Conservation (phyloP, 1,140 invertebrate genomes). For the Conopomorpha cramerella region DNA sequence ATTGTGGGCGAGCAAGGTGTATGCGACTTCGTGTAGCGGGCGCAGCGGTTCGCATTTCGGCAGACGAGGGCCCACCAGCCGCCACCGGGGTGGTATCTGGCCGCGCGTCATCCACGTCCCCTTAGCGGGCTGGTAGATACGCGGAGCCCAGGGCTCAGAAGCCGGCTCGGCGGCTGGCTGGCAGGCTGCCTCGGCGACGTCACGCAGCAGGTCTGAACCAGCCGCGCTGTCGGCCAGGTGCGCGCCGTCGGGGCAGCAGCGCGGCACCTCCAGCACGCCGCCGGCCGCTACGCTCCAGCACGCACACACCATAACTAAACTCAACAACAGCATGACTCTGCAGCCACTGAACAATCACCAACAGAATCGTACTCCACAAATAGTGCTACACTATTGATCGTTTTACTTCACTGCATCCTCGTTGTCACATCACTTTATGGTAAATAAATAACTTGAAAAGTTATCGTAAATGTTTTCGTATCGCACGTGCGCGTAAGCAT, state of each 20-base stretch:
- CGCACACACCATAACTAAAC: too few relatives aligned
- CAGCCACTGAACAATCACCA: too few relatives aligned
- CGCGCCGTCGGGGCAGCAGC: slow-evolving; percentile 57
- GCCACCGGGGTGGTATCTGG: slow-evolving; percentile 53
- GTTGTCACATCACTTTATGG: too few relatives aligned
- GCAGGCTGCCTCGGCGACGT: slow-evolving; percentile 4
- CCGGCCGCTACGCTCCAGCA: too few relatives aligned
- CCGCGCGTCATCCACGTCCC: slow-evolving; percentile 23
- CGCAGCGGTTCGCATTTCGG: slow-evolving; percentile 37
- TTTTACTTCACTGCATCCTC: too few relatives aligned
- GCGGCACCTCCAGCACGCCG: slow-evolving; percentile 46
- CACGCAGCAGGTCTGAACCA: slow-evolving; percentile 9
- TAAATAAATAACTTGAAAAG: too few relatives aligned
- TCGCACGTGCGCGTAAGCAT: too few relatives aligned
- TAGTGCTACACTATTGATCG: too few relatives aligned
- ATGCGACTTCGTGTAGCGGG: slow-evolving; percentile 30
- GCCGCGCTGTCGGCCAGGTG: slow-evolving; percentile 22
- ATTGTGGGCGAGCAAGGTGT: slow-evolving; percentile 60
- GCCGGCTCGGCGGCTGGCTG: slow-evolving; percentile 8
- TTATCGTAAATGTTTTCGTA: too few relatives aligned
- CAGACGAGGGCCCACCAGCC: slow-evolving; percentile 20
- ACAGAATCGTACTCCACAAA: too few relatives aligned
- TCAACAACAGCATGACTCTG: too few relatives aligned
- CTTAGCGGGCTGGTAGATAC: slow-evolving; percentile 56
- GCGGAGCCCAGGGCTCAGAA: slow-evolving; percentile 60